Evolutionary conservation across 1,140 invertebrate genomes (phyloP), one percentile per base, ranked within the genome.

Genomic region (Oedothorax gibbosus): DNA sequence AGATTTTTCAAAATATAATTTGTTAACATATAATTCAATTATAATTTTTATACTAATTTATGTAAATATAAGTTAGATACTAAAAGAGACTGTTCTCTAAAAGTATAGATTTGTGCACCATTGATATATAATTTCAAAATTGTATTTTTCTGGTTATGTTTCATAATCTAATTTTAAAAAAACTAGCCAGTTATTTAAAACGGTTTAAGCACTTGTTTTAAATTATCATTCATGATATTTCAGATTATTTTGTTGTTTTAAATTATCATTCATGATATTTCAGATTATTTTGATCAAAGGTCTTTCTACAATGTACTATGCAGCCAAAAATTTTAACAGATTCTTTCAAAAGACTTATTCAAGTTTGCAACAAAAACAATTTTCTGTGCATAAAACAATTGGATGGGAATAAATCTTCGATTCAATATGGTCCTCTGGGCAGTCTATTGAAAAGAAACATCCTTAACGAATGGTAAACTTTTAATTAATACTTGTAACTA

Each of bases 381-480:
- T 57, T 75, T 60, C 9, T 75, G 15, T 57, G 49, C 60, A 57
- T 49, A 15, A 71, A 54, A 71, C 15, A 7, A n/a, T 54, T 72
- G 14, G 11, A 11, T 7, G 15, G 65, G 3, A 60, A 57, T 35
- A 75, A 66, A 54, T 14, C 18, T 66, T 14, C 51, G 12, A 50
- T 79, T 51, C 18, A 54, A 10, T 79, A 79, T 79, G 76, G 76
- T 7, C 64, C 76, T 12, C 18, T 79, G 7, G 76, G 76, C 18
- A 53, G 21, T 14, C 49, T 21, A 35, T 10, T 79, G n/a, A 66
- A 79, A 21, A 79, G 7, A 53, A 79, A 79, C 12, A 66, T 79
- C 54, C 51, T 79, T n/a, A 65, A 79, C 51, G 64, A 65, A 79
- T 79, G 76, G 76, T 79, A 76, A 62, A 62, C 12, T 71, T 71